Percentiles rank a stretch among this genome's conserved stretches.
Evolutionary conservation across 2,888 invertebrate genomes (phyloP).

Genomic region (Alentia gelatinosa): DNA sequence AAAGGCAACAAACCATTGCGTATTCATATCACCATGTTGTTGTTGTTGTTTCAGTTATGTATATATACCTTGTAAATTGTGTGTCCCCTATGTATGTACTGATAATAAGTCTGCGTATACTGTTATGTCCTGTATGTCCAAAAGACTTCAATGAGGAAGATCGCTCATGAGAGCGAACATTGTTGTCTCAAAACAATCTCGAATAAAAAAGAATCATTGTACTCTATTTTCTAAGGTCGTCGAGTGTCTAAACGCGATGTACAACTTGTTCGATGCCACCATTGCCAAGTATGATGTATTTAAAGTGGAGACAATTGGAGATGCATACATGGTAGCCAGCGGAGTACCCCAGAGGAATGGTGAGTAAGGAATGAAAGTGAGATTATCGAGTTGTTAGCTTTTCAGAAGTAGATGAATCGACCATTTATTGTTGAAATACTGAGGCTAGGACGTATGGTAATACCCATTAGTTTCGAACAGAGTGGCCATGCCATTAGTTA

Average conservation of each 20-base stretch:
- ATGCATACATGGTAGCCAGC: constrained; percentile 68
- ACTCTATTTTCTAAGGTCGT: too few relatives aligned
- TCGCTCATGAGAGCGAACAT: too few relatives aligned
- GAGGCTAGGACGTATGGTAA: neutral
- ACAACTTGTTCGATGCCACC: constrained; percentile 65
- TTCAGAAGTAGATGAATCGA: neutral
- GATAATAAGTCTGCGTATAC: too few relatives aligned
- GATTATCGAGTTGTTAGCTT: neutral
- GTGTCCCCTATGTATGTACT: too few relatives aligned
- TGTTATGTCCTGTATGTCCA: too few relatives aligned
- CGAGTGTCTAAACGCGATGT: constrained; percentile 65
- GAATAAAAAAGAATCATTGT: too few relatives aligned
- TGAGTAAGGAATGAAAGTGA: neutral
- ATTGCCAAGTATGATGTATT: constrained; percentile 67
- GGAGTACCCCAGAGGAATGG: constrained; percentile 85
- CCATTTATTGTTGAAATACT: neutral
- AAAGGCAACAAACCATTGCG: too few relatives aligned
- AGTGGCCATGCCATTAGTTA: neutral
- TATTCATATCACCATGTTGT: too few relatives aligned
- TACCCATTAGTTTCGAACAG: neutral
- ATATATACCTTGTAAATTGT: too few relatives aligned
- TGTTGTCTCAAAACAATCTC: too few relatives aligned
- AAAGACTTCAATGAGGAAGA: too few relatives aligned
- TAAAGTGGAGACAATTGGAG: constrained; percentile 67
- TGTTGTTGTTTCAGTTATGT: too few relatives aligned